phyloP scores from a whole-genome alignment of 2,797 vertebrate genomes.

The Arctocebus calabarensis region DNA sequence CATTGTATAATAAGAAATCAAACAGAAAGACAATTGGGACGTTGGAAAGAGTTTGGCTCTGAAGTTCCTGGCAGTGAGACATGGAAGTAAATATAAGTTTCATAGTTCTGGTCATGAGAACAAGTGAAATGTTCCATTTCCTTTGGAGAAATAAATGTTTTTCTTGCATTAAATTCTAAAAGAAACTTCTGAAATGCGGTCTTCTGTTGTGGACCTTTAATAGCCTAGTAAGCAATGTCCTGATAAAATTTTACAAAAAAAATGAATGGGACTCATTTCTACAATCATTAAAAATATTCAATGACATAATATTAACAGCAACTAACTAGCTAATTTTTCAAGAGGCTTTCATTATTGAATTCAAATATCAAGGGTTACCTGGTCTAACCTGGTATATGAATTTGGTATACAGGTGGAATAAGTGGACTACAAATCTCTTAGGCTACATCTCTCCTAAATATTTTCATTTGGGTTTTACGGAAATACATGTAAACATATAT shows the following conservation, averaged over 20 bases:
- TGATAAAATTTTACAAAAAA: slow-evolving; percentile 15
- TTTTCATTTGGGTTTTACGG: background rate
- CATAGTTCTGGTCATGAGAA: background rate
- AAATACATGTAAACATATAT: background rate
- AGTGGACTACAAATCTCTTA: background rate
- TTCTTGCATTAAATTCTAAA: background rate
- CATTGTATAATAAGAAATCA: background rate
- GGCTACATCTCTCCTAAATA: background rate
- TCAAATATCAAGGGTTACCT: background rate
- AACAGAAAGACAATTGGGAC: background rate
- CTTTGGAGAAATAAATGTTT: background rate
- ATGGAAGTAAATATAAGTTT: background rate
- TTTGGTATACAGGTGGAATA: background rate
- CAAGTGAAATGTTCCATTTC: background rate
- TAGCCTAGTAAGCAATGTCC: background rate
- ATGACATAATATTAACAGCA: background rate
- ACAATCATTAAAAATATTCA: background rate
- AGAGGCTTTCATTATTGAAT: slow-evolving; percentile 12
- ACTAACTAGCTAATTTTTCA: background rate
- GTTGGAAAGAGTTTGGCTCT: background rate
- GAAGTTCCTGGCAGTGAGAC: background rate
- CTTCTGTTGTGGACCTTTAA: background rate
- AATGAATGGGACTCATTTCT: background rate
- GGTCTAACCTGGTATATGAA: background rate
- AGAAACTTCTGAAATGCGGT: background rate